Conservation (phyloP, 2,797 vertebrate genomes). For the Synanceia verrucosa region DNA sequence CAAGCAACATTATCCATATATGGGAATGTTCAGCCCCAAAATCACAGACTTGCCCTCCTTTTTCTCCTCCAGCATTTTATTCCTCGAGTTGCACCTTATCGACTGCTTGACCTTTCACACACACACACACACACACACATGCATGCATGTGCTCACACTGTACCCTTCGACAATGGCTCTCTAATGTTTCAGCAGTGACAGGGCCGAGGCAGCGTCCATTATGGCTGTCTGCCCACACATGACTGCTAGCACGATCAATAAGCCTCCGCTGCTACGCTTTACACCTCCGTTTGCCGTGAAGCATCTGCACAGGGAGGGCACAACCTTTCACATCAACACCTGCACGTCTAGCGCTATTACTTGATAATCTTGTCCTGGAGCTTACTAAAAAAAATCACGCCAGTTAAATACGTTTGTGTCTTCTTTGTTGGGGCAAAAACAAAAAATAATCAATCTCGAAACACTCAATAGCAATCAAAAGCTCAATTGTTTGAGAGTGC, state of each 20-base stretch:
- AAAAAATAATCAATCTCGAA: constrained; percentile 7
- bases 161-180: constrained; percentile 40
- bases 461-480: neutral
- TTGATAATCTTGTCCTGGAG: neutral
- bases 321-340: constrained; percentile 28
- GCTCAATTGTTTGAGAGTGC: neutral
- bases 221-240: constrained; percentile 53
- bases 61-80: neutral
- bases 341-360: constrained; percentile 10
- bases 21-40: too few relatives aligned
- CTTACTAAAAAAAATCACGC: constrained; percentile 4
- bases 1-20: too few relatives aligned
- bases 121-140: constrained; percentile 1
- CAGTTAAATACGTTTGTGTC: neutral
- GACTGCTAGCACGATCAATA: constrained; percentile 59
- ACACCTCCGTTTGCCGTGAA: constrained; percentile 25
- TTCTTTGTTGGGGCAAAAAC: neutral
- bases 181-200: constrained; percentile 57
- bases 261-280: constrained; percentile 6
- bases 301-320: neutral
- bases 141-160: neutral
- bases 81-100: constrained; percentile 30
- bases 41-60: too few relatives aligned
- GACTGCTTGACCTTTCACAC: constrained; percentile 7
- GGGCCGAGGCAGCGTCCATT: constrained; percentile 39